These are phyloP conservation scores for Sinocyclocheilus grahami DNA, from an alignment of 2,113 vertebrate species.

Conservation along the genomic window DNA sequence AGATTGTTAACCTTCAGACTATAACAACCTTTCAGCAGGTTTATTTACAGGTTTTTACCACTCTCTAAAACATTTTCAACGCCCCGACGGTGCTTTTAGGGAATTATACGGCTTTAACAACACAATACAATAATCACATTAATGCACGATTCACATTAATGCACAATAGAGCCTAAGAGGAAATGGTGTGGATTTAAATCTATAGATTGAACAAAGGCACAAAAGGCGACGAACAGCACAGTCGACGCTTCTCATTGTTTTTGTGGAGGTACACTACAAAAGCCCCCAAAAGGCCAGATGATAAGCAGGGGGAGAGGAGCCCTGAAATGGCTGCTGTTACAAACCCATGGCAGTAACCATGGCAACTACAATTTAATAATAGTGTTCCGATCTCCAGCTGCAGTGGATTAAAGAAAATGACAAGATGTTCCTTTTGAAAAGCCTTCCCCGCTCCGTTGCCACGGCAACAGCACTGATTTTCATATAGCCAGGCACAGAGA, in stretches of 20 bases:
- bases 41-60: not conserved
- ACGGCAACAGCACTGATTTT: slow-evolving; percentile 85
- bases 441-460: slow-evolving; percentile 89
- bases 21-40: not conserved
- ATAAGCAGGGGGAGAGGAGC: slow-evolving; percentile 66
- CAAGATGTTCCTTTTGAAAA: slow-evolving; percentile 98
- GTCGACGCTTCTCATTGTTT: slow-evolving; percentile 64
- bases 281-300: slow-evolving; percentile 63
- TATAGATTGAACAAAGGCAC: slow-evolving; percentile 31
- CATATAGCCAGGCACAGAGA: slow-evolving; percentile 67
- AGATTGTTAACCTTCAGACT: not conserved
- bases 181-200: slow-evolving; percentile 28
- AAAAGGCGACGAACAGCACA: slow-evolving; percentile 54
- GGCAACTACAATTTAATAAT: slow-evolving; percentile 99
- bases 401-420: slow-evolving; percentile 99
- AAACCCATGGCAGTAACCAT: slow-evolving; percentile 88
- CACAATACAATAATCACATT: not conserved
- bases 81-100: not conserved
- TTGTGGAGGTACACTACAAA: slow-evolving; percentile 72
- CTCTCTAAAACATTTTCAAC: not conserved
- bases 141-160: slow-evolving; percentile 9
- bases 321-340: slow-evolving; percentile 86
- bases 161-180: slow-evolving; percentile 16
- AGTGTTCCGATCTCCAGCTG: slow-evolving; percentile 95
- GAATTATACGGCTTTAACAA: not conserved